phyloP scores from a whole-genome alignment of 2,888 invertebrate genomes.

The Hypomecis punctinalis region DNA sequence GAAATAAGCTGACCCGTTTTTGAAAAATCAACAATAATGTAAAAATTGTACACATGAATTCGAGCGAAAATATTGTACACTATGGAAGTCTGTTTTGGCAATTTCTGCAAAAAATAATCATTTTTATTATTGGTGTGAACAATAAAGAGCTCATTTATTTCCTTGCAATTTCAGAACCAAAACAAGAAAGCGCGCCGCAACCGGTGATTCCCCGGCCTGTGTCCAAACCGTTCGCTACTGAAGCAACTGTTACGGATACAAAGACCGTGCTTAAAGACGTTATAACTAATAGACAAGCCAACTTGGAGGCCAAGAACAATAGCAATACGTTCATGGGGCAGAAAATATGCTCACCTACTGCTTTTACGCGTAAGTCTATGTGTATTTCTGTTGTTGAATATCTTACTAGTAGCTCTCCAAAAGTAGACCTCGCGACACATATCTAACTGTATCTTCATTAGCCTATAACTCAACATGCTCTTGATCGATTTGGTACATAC shows the following conservation, averaged over 20 bases:
- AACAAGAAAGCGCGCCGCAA: slow-evolving; percentile 48
- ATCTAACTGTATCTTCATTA: too few relatives aligned
- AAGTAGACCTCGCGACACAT: too few relatives aligned
- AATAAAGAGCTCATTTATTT: neutral
- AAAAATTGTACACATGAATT: too few relatives aligned
- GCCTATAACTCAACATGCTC: too few relatives aligned
- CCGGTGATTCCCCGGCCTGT: slow-evolving; percentile 31
- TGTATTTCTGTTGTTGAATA: neutral
- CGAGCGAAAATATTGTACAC: too few relatives aligned
- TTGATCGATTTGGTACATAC: too few relatives aligned
- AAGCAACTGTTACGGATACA: slow-evolving; percentile 47
- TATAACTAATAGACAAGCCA: slow-evolving; percentile 58
- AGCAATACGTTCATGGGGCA: slow-evolving; percentile 74
- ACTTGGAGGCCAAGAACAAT: slow-evolving; percentile 50
- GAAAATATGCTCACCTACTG: slow-evolving; percentile 72
- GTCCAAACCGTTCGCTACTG: slow-evolving; percentile 29
- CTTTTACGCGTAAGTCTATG: slow-evolving; percentile 62
- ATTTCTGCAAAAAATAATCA: too few relatives aligned
- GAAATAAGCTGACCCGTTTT: too few relatives aligned
- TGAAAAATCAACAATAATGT: too few relatives aligned
- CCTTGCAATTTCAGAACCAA: slow-evolving; percentile 51
- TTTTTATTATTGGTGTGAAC: too few relatives aligned
- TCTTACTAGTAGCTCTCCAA: too few relatives aligned
- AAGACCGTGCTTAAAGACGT: slow-evolving; percentile 67
- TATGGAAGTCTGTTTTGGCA: too few relatives aligned